Base-by-base conservation (phyloP, 2,888 invertebrate genomes). In the Theristus sp. region DNA sequence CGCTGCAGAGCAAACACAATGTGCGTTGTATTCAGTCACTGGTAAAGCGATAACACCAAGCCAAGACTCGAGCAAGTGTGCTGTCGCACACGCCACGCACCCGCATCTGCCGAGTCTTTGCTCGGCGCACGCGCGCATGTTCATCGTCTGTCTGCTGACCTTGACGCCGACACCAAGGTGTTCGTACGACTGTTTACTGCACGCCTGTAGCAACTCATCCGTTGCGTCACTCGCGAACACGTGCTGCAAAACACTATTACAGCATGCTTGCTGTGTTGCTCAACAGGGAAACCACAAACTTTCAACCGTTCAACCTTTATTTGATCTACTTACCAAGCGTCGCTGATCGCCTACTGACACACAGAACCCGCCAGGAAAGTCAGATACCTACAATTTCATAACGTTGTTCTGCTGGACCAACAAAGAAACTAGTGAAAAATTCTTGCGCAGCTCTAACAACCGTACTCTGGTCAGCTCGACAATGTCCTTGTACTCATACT, bases 341-440 rank as follows among this genome's bases (percentile, higher is more conserved):
- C 88, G 87, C 74, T 90, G 91, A 10, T 89, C 89, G 58, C 89
- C 89, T 65, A 86, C 84, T 29, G 89, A 88, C 66, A 96, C 81
- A 10, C 88, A 87, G 75, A 96, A 88, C 46, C 89, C 93, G 65
- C 89, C 88, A n/a, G 87, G 83, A 71, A 86, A 85, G 77, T 94
- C 90, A 68, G 85, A 82, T 60, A 93, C 83, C 67, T 86, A 83
- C 27, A 29, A 53, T 26, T n/a, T n/a, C n/a, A 24, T 10, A 46
- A 56, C 24, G 30, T n/a, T n/a, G n/a, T n/a, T 2, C 27, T n/a
- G 2, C n/a, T 2, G 49, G 29, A 17, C 1, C 22, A 58, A 28
- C 13, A 1, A 47, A 1, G 58, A 24, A 59, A 27, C 24, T 20
- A 24, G 25, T 20, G 54, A 29, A 29, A 38, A 30, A 25, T 29